These are phyloP conservation scores for Lipophrys pholis DNA, from an alignment of 2,113 vertebrate genomes.

Conservation along the genomic window DNA sequence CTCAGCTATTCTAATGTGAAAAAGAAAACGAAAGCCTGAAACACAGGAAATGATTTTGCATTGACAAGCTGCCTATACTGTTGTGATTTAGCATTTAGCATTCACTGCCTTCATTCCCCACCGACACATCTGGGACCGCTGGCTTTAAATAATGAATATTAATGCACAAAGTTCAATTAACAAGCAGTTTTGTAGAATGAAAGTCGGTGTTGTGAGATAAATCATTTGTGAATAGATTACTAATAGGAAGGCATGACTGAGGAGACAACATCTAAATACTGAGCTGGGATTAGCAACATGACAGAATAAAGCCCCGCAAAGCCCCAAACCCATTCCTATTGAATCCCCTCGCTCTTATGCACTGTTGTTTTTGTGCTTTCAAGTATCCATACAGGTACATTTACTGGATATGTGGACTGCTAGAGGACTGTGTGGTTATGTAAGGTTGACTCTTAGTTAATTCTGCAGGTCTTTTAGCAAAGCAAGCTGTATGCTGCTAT, in stretches of 20 bases:
- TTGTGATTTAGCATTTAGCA: too few relatives aligned
- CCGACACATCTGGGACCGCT: not conserved
- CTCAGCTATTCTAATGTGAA: too few relatives aligned
- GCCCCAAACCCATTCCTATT: not conserved
- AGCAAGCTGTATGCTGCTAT: constrained; percentile 2
- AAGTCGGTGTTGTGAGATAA: not conserved
- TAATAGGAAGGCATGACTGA: not conserved
- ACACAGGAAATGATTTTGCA: too few relatives aligned
- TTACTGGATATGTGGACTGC: constrained; percentile 1
- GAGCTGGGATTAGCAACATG: not conserved
- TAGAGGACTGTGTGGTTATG: constrained; percentile 31
- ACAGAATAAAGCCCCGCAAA: not conserved
- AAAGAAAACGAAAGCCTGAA: too few relatives aligned
- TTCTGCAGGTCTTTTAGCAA: constrained; percentile 19
- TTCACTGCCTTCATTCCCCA: too few relatives aligned
- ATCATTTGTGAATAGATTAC: constrained; percentile 16
- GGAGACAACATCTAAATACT: not conserved
- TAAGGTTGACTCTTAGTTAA: constrained; percentile 34
- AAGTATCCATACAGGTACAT: not conserved
- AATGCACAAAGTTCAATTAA: not conserved
- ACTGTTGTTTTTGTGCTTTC: not conserved
- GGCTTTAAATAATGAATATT: not conserved
- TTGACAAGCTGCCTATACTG: too few relatives aligned
- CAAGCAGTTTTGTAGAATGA: not conserved
- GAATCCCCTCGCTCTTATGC: not conserved